phyloP scores from a whole-genome alignment of 2,888 invertebrate species.

The Euclidia mi region DNA sequence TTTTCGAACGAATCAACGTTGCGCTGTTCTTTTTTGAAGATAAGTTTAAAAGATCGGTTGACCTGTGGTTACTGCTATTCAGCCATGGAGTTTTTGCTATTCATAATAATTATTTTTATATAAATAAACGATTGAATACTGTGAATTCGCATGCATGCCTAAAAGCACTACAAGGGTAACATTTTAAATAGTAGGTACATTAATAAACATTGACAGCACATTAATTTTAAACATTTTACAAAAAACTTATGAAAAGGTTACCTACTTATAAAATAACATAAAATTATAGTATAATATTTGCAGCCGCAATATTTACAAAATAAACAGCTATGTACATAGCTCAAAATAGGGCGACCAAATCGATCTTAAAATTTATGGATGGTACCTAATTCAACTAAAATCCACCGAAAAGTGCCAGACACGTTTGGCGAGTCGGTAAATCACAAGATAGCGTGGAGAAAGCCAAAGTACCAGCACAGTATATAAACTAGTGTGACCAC shows the following conservation, averaged over 20 bases:
- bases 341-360: conserved; percentile 53
- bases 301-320: conserved; percentile 18
- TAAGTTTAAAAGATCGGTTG: too few species aligned
- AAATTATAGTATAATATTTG: background rate
- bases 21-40: too few species aligned
- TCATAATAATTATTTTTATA: too few species aligned
- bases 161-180: too few species aligned
- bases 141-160: too few species aligned
- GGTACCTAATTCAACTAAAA: conserved; percentile 57
- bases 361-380: conserved; percentile 49
- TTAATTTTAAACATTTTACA: background rate
- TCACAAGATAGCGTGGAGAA: conserved; percentile 75
- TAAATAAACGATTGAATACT: too few species aligned
- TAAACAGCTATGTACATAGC: conserved; percentile 31
- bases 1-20: too few species aligned
- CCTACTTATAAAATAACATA: too few species aligned
- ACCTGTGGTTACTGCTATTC: too few species aligned
- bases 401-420: conserved; percentile 60
- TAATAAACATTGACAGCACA: background rate
- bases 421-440: conserved; percentile 78
- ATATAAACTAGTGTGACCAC: conserved; percentile 63
- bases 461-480: conserved; percentile 67
- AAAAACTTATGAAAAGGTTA: background rate
- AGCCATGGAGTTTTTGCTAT: too few species aligned
- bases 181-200: too few species aligned